Evolutionary conservation across 2,888 invertebrate species (phyloP).

Genomic region (Lepidocyrtoides sp.): DNA sequence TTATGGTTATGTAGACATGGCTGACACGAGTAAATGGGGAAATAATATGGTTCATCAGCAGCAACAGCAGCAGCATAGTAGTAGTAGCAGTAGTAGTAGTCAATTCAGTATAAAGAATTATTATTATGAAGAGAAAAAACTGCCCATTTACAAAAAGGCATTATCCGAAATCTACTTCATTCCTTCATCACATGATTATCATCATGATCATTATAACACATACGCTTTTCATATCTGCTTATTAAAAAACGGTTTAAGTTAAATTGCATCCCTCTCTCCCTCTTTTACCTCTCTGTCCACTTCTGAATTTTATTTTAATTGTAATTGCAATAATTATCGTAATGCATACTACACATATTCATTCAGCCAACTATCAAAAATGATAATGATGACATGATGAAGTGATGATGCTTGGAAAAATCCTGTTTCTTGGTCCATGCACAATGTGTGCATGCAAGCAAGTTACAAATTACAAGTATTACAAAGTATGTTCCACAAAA

Average conservation of each 20-base stretch:
- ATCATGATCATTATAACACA: slow-evolving; percentile 35
- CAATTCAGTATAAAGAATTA: slow-evolving; percentile 12
- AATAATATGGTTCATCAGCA: slow-evolving; percentile 71
- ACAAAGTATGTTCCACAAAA: neutral
- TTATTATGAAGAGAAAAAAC: slow-evolving; percentile 1
- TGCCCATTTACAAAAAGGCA: neutral
- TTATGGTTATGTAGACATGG: slow-evolving; percentile 48
- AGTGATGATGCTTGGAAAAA: slow-evolving; percentile 17
- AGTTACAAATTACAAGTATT: neutral
- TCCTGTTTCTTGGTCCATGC: slow-evolving; percentile 23
- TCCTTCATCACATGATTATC: slow-evolving; percentile 64
- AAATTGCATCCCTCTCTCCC: slow-evolving; percentile 52
- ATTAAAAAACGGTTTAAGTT: slow-evolving; percentile 44
- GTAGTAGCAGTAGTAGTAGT: neutral
- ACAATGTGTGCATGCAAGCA: neutral
- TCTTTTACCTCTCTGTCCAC: slow-evolving; percentile 12
- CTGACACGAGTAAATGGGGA: slow-evolving; percentile 76
- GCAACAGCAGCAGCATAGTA: slow-evolving; percentile 5
- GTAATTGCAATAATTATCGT: slow-evolving; percentile 69
- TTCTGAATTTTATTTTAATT: slow-evolving; percentile 64
- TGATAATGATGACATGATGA: slow-evolving; percentile 39
- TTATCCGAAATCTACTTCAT: slow-evolving; percentile 28
- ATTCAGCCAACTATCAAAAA: slow-evolving; percentile 21
- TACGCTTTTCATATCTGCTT: neutral
- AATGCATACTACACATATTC: neutral